Evolutionary conservation across 2,113 vertebrate genomes (phyloP).

Genomic region (Sylvietta virens): DNA sequence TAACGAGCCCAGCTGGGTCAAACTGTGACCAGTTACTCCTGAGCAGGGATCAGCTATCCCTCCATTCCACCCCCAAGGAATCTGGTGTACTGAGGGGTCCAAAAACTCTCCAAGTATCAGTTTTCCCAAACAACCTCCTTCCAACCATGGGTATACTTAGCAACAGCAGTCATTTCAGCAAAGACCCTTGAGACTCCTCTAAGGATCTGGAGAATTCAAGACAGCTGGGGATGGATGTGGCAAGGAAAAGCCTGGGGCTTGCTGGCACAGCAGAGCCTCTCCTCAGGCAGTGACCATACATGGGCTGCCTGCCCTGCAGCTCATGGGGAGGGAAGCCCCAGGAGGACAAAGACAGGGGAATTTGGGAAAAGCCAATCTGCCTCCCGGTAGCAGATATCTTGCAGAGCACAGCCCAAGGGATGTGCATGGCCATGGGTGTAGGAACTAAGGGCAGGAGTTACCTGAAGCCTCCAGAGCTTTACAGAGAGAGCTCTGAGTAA

Average conservation of each 20-base stretch:
- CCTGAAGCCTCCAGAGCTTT: not conserved
- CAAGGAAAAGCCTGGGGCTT: not conserved
- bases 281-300: slow-evolving; percentile 40
- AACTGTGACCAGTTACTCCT: not conserved
- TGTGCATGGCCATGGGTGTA: not conserved
- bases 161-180: slow-evolving; percentile 32
- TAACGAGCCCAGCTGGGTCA: not conserved
- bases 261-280: not conserved
- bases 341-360: not conserved
- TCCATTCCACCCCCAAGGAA: not conserved
- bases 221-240: slow-evolving; percentile 45
- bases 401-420: not conserved
- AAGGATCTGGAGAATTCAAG: slow-evolving; percentile 58
- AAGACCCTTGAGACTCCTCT: slow-evolving; percentile 4
- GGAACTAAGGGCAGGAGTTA: not conserved
- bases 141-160: slow-evolving; percentile 45
- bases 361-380: not conserved
- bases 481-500: not conserved
- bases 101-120: slow-evolving; percentile 20
- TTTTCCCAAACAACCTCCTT: slow-evolving; percentile 42
- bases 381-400: not conserved
- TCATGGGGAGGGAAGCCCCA: not conserved
- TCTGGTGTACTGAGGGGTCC: not conserved
- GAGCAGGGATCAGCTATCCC: not conserved
- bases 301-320: not conserved